Percentiles rank a stretch among this genome's conserved stretches.
Evolutionary conservation across 2,113 vertebrate genomes (phyloP).

Genomic region (Perccottus glenii): DNA sequence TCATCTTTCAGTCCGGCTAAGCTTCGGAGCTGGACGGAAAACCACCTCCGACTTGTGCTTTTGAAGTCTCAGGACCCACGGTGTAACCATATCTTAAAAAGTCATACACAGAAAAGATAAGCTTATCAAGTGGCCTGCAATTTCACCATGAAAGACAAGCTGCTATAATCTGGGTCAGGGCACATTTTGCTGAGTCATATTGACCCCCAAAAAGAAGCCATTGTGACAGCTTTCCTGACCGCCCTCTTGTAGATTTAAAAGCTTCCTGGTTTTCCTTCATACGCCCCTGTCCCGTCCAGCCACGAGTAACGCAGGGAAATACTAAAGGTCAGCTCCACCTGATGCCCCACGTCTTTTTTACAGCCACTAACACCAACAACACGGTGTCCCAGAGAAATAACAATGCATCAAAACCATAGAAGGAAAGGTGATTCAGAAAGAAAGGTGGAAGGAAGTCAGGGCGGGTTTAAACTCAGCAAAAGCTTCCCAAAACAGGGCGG

Average conservation of each 20-base stretch:
- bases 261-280: constrained; percentile 33
- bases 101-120: constrained; percentile 52
- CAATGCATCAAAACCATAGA: constrained; percentile 20
- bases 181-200: constrained; percentile 55
- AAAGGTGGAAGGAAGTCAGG: constrained; percentile 38
- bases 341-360: constrained; percentile 36
- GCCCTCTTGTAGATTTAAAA: constrained; percentile 15
- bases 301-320: constrained; percentile 41
- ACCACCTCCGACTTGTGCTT: constrained; percentile 54
- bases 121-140: constrained; percentile 62
- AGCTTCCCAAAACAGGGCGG: constrained; percentile 26
- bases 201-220: constrained; percentile 1
- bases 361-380: neutral
- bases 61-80: constrained; percentile 65
- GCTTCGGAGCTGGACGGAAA: constrained; percentile 51
- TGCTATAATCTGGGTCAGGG: constrained; percentile 34
- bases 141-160: constrained; percentile 57
- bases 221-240: constrained; percentile 54
- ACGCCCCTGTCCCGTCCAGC: constrained; percentile 26
- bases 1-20: constrained; percentile 65
- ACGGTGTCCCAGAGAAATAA: constrained; percentile 28
- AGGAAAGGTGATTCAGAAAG: constrained; percentile 25
- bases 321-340: constrained; percentile 34
- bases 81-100: constrained; percentile 41
- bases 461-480: constrained; percentile 32